phyloP scores from a whole-genome alignment of 2,888 invertebrate genomes.

The Agriopis leucophaearia region DNA sequence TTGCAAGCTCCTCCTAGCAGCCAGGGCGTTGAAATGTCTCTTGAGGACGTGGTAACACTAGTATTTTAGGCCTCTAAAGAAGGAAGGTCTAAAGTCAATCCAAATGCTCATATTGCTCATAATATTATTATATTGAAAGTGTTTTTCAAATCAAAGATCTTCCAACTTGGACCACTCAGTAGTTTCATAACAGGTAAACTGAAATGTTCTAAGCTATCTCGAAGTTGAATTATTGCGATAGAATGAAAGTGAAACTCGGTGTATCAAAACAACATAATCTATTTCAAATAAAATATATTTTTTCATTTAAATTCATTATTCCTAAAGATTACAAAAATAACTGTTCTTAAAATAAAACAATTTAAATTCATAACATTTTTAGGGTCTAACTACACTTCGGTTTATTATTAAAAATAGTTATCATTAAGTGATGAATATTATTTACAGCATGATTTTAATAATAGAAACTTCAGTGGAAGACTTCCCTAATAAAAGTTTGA shows the following conservation, averaged over 20 bases:
- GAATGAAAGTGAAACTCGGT: not conserved
- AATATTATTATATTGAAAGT: not conserved
- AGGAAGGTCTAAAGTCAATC: no score
- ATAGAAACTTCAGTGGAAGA: constrained; percentile 57
- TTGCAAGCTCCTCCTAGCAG: no score
- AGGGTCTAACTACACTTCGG: constrained; percentile 52
- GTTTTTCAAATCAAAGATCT: no score
- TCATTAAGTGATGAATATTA: constrained; percentile 44
- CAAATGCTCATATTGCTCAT: no score
- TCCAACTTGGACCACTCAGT: constrained; percentile 24
- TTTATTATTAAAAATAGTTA: constrained; percentile 39
- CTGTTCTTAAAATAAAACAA: constrained; percentile 59
- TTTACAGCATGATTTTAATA: constrained; percentile 37
- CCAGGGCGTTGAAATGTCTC: no score
- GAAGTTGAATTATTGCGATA: constrained; percentile 14
- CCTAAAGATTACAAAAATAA: constrained; percentile 82
- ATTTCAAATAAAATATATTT: constrained; percentile 70
- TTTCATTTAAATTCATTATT: constrained; percentile 72
- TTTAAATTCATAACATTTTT: constrained; percentile 59
- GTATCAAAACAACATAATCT: constrained; percentile 22
- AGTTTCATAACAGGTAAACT: constrained; percentile 37
- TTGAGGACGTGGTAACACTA: no score
- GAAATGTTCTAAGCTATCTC: constrained; percentile 43
- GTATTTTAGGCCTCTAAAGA: no score
- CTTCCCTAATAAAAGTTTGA: constrained; percentile 68